Evolutionary conservation across 1,140 invertebrate species (phyloP), one percentile per base, ranked within the genome.

Genomic region (Macrostomum lignano): DNA sequence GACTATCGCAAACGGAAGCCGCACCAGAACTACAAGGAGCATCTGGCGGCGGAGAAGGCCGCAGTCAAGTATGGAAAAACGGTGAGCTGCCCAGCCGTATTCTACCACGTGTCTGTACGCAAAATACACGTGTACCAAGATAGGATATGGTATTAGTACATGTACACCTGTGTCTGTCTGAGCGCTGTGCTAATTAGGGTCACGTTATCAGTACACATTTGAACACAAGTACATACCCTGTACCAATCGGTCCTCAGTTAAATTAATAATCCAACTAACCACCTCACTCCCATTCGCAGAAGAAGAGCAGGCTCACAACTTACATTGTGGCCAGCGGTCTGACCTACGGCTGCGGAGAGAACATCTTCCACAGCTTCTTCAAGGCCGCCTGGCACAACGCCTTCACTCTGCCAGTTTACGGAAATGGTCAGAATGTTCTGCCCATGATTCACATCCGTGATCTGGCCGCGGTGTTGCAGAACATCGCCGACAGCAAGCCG

Each of bases 371-470:
- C 43, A 65, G 65, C 45, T 63, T 69, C 36, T 73, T 71, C 44
- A 70, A 70, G 61, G 64, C 54, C 15, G 26, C 67, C 2, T 72
- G 70, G 70, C 60, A 66, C 35, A 69, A 69, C 44, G 64, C 9
- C 9, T 9, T 64, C 24, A 49, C 50, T 14, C 45, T 72, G n/a
- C 64, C 65, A 3, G 60, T 69, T 35, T 61, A 70, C 40, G 65
- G 64, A 1, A 52, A 58, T 33, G 70, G 70, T 13, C 48, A 51
- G n/a, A 73, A 73, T 44, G 50, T 52, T 19, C 47, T 72, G 14
- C 70, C 70, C 2, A 55, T 71, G 17, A 61, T 72, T 24, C 68
- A 72, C 39, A 64, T 72, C 25, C 53, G 60, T 25, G 69, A 73
- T 51, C 42, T 60, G 17, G 55, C 50, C 28, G 49, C 36, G 15